Evolutionary conservation across 2,797 vertebrate genomes (phyloP), one percentile per base, ranked within the genome.

Genomic region (Fratercula arctica): DNA sequence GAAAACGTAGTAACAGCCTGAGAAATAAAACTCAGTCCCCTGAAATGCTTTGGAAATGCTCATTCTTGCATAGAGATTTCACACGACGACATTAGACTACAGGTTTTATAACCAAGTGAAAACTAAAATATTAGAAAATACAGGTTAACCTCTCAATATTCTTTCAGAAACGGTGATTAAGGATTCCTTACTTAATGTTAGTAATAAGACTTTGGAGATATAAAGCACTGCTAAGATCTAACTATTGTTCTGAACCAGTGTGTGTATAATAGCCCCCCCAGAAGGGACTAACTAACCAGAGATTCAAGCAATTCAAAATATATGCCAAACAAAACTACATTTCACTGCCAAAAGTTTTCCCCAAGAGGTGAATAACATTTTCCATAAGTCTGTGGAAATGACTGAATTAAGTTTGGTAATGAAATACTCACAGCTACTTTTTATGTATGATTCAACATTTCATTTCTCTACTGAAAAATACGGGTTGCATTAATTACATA

Each of bases 361-460:
- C 92, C 95, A 96, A 97, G 96, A 98, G 97, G 81, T 97, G 95
- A 98, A 96, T 97, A 97, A 96, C 82, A 95, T 98, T 98, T 98
- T 98, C 97, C 95, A 63, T 95, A 97, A 97, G 93, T 96, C 93
- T 94, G 90, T 96, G 95, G 91, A 98, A 98, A 98, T 72, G 95
- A 96, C 81, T 97, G 93, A 97, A 97, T 96, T 98, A 95, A 89
- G 93, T 97, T 98, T 97, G 96, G 88, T 97, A 98, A 98, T 97
- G 94, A 98, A 98, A 97, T 95, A 97, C 90, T 96, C 96, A 94
- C 79, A 97, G 91, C 85, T 96, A 96, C 78, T 96, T 97, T 97
- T 95, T 93, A 97, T 97, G 95, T 97, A 96, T 97, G 95, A 97
- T 97, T 98, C 97, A 97, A 97, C 83, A 94, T 97, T 96, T 96